Base-by-base conservation (phyloP, 2,113 vertebrate species). In the Myiozetetes cayanensis region DNA sequence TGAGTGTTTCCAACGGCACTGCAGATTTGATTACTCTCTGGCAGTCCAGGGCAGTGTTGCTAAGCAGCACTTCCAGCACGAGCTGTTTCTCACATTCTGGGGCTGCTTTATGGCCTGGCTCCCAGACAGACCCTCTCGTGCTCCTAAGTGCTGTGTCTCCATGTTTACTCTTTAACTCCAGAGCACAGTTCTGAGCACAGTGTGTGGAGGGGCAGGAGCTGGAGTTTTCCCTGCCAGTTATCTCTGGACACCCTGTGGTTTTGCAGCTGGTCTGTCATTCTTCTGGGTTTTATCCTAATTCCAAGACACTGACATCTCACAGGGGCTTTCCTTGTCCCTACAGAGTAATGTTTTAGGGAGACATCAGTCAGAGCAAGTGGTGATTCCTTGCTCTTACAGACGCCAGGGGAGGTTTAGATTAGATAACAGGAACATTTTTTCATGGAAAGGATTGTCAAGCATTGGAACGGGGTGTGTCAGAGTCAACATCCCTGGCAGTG, bases 41-140 rank as follows among this genome's bases (percentile, higher is more conserved):
- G 90, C 96, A 66, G 58, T 25, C 58, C 83, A 95, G 96, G 92
- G 90, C 96, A 94, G 85, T 67, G 97, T 97, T 97, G 97, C 97
- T 96, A 96, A 94, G 97, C 97, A 96, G 96, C 96, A 3, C 73
- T 62, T 19, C 15, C 87, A 95, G 4, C 92, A 83, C 0, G 59
- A 89, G 82, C 89, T 74, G 95, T 1, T 68, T 59, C 94, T 81
- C 85, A 14, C 91, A 76, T 81, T 50, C 85, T 15, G 0, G 76
- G 92, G 28, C 74, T 91, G 88, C 78, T 66, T 35, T 8, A 3
- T 37, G 91, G 77, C 89, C 94, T 86, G 91, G 67, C 94, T 95
- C 78, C 46, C 87, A 49, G 9, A 35, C 78, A 15, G 33, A 14
- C 37, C 84, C 87, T 63, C 84, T 68, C 8, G 0, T 21, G 6